Evolutionary conservation across 2,888 invertebrate species (phyloP), one percentile per base, ranked within the genome.

Genomic region (Dryococelus australis): DNA sequence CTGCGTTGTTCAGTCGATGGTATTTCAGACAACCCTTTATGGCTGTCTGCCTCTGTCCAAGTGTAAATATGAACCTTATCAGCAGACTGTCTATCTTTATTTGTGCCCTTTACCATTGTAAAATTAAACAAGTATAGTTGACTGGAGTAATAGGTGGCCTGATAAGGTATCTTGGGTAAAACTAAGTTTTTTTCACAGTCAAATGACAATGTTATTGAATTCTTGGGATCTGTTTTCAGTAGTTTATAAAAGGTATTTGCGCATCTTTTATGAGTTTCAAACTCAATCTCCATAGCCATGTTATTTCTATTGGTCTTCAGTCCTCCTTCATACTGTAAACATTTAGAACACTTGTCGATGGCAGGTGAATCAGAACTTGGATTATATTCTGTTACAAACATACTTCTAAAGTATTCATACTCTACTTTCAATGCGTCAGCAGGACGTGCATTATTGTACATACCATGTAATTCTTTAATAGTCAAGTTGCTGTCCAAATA

Each of bases 91-190:
- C 89, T 87, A 26, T 86, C 28, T 87, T 90, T 90, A 43, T 91
- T 91, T 83, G 85, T 87, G 83, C 35, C 91, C 91, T 86, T 90
- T 88, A 86, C 91, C 91, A 26, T 88, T 16, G 91, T 91, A 51
- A 91, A 91, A 88, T 92, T 92, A 87, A 91, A 91, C 12, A 89
- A 85, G 88, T 91, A 91, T 24, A 92, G 85, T 87, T 92, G 91
- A 20, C 91, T 89, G 28, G 89, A 89, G 89, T 91, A 92, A 87
- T 92, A 92, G 0, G 90, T 89, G 12, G 90, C 86, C 88, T 92
- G 91, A 87, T 91, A 91, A 0, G 91, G 91, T 27, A 91, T 88
- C 86, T 90, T 90, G 0, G 91, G 91, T 1, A 91, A 81, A 9
- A 88, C 80, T 43, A 90, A 87, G 86, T 91, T 92, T 89, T 91